Conservation (phyloP, 2,113 vertebrate genomes). For the Potamarius usumacintae region DNA sequence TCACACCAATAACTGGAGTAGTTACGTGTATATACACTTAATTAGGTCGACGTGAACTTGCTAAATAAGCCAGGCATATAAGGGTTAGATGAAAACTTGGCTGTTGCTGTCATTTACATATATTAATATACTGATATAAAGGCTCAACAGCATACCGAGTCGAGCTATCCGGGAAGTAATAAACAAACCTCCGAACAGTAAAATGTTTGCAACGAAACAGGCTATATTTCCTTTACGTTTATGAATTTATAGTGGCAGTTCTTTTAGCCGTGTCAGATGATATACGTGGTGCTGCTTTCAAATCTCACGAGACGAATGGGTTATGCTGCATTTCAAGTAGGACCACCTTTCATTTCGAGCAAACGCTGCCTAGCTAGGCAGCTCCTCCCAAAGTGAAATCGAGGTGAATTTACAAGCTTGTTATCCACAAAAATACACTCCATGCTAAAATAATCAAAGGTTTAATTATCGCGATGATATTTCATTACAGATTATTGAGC, state of each 20-base stretch:
- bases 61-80: not conserved
- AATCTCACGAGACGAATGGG: slow-evolving; percentile 2
- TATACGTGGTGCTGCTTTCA: not conserved
- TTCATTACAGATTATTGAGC: not conserved
- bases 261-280: not conserved
- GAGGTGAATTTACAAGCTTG: not conserved
- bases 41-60: not conserved
- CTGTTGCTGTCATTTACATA: not conserved
- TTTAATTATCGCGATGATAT: no score
- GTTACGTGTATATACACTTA: not conserved
- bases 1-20: not conserved
- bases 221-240: not conserved
- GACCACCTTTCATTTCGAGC: not conserved
- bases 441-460: not conserved
- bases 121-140: not conserved
- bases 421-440: not conserved
- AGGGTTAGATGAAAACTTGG: not conserved
- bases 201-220: not conserved
- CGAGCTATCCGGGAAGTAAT: not conserved
- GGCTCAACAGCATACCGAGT: not conserved
- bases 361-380: not conserved
- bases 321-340: slow-evolving; percentile 12
- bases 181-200: no score
- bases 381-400: not conserved
- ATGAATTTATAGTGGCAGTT: not conserved